phyloP scores from a whole-genome alignment of 2,888 invertebrate genomes.

The Galeruca laticollis region DNA sequence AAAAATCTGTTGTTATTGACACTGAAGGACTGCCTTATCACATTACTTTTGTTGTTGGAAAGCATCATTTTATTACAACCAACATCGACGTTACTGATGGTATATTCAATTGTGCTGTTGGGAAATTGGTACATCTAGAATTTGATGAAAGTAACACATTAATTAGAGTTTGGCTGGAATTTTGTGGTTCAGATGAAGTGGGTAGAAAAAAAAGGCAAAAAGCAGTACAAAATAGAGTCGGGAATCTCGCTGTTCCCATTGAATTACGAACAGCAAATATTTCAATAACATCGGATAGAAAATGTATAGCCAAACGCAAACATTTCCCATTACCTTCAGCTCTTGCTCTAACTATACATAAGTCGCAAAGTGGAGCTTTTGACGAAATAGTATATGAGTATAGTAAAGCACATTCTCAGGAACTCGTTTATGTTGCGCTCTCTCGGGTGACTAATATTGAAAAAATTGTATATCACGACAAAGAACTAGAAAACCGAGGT shows the following conservation, averaged over 20 bases:
- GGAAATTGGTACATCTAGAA: too few relatives aligned
- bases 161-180: too few relatives aligned
- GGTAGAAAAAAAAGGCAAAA: background rate
- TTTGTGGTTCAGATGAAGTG: background rate
- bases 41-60: background rate
- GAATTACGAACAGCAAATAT: background rate
- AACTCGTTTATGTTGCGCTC: too few relatives aligned
- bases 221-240: background rate
- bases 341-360: slow-evolving; percentile 10
- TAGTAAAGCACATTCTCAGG: too few relatives aligned
- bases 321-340: slow-evolving; percentile 4
- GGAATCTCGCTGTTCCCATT: background rate
- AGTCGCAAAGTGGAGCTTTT: slow-evolving; percentile 16
- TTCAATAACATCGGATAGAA: background rate
- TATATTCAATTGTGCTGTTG: too few relatives aligned
- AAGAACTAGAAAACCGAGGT: too few relatives aligned
- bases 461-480: too few relatives aligned
- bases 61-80: background rate
- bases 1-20: background rate
- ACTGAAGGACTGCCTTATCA: background rate
- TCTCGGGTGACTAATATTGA: too few relatives aligned
- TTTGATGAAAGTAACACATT: too few relatives aligned
- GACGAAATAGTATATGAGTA: too few relatives aligned
- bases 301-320: background rate
- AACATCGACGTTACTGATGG: background rate